Percentiles rank a stretch among this genome's conserved stretches.
phyloP scores from a whole-genome alignment of 2,888 invertebrate genomes.

The Scelioninae gen. 1 region DNA sequence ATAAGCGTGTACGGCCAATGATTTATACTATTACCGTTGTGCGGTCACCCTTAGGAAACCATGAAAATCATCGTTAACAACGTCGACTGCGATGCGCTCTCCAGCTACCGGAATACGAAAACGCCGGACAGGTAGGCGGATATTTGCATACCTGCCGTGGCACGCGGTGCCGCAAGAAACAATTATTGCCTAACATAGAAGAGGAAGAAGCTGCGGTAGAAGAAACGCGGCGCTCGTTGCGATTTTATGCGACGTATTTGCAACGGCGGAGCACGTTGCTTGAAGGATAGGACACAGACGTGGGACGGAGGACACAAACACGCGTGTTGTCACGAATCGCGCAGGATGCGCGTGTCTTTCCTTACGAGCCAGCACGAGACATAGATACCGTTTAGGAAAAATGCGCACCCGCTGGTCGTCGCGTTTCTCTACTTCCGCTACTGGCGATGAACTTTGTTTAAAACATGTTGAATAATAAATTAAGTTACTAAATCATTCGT shows the following conservation, averaged over 20 bases:
- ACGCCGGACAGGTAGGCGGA: constrained; percentile 64
- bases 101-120: constrained; percentile 69
- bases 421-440: constrained; percentile 58
- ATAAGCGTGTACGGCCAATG: constrained; percentile 60
- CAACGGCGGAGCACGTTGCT: constrained; percentile 56
- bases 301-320: constrained; percentile 63
- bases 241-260: constrained; percentile 40
- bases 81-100: constrained; percentile 53
- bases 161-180: constrained; percentile 64
- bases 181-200: constrained; percentile 68
- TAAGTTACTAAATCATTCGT: constrained; percentile 37
- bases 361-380: constrained; percentile 71
- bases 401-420: constrained; percentile 51
- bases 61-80: constrained; percentile 71
- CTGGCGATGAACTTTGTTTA: constrained; percentile 41
- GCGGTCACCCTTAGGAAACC: constrained; percentile 68
- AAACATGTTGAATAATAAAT: constrained; percentile 53
- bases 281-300: constrained; percentile 56
- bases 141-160: constrained; percentile 68
- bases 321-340: constrained; percentile 81
- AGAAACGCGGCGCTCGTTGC: constrained; percentile 25
- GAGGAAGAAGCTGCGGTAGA: constrained; percentile 47
- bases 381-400: constrained; percentile 76
- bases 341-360: constrained; percentile 84
- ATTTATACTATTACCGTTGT: constrained; percentile 70